Percentiles rank a stretch among this genome's conserved stretches.
Conservation (phyloP, 2,888 invertebrate species). For the Metacarcinus magister region DNA sequence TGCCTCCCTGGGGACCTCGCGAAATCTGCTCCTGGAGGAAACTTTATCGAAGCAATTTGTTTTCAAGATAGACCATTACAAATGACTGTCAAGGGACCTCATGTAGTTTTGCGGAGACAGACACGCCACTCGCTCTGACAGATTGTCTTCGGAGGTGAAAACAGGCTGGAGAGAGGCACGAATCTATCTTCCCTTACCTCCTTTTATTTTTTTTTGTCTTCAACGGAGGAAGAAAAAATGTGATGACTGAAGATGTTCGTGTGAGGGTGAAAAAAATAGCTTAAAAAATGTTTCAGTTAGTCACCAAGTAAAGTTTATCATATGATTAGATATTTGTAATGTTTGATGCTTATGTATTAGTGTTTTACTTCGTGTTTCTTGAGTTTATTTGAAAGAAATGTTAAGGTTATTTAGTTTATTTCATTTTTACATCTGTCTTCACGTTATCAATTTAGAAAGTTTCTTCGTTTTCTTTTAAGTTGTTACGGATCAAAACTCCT, state of each 20-base stretch:
- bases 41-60: conserved; percentile 80
- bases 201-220: not conserved
- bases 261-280: not conserved
- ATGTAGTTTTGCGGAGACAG: conserved; percentile 69
- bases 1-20: conserved; percentile 58
- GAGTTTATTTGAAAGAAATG: too few species aligned
- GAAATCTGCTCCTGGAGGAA: conserved; percentile 76
- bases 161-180: not conserved
- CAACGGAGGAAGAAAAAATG: not conserved
- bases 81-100: conserved; percentile 77
- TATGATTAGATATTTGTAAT: too few species aligned
- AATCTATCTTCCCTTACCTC: conserved; percentile 3
- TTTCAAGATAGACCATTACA: conserved; percentile 78
- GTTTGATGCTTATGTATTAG: too few species aligned
- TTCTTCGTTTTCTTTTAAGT: not conserved
- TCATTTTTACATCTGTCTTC: not conserved
- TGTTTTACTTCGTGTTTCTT: too few species aligned
- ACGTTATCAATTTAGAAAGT: not conserved
- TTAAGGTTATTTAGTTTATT: not conserved
- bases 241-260: not conserved
- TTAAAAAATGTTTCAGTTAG: not conserved
- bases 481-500: not conserved
- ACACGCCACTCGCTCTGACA: conserved; percentile 66
- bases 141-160: conserved; percentile 7
- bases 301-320: not conserved